Evolutionary conservation across 1,140 invertebrate genomes (phyloP).

Genomic region (Coenobita brevimanus): DNA sequence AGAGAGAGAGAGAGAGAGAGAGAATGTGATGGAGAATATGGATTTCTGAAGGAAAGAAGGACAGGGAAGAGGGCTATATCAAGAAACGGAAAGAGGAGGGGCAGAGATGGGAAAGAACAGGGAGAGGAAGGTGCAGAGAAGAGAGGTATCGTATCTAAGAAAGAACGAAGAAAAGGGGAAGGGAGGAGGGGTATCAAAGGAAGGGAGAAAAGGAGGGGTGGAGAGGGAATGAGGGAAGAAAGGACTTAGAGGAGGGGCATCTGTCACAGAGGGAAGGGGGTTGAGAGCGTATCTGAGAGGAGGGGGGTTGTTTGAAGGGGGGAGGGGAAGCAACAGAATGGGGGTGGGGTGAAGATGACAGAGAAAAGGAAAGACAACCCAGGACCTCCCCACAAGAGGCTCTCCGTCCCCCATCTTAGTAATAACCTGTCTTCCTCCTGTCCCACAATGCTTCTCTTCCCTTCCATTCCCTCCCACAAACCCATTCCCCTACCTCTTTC

Average conservation of each 20-base stretch:
- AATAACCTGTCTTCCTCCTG: too few relatives aligned
- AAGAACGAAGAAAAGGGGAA: neutral
- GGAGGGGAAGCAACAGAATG: neutral
- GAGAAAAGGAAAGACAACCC: conserved; percentile 1
- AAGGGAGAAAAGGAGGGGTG: conserved; percentile 8
- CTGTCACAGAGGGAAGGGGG: neutral
- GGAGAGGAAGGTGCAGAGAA: neutral
- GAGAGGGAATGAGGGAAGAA: neutral
- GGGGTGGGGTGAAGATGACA: neutral
- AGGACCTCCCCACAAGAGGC: too few relatives aligned
- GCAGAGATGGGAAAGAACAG: too few relatives aligned
- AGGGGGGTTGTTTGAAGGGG: neutral
- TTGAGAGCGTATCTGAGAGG: neutral
- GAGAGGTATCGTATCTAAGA: neutral
- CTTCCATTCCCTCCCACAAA: too few relatives aligned
- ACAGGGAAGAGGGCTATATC: neutral
- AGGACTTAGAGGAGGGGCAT: neutral
- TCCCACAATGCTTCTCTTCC: too few relatives aligned
- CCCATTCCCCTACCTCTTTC: too few relatives aligned
- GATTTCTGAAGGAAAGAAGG: too few relatives aligned
- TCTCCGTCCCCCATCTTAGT: too few relatives aligned
- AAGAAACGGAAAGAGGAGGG: too few relatives aligned
- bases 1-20: too few relatives aligned
- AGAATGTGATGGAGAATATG: too few relatives aligned
- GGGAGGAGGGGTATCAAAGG: neutral